A percentile compares a stretch with the other conserved stretches of the same genome.
phyloP scores from a whole-genome alignment of 2,113 vertebrate genomes.

The Pygoscelis adeliae region DNA sequence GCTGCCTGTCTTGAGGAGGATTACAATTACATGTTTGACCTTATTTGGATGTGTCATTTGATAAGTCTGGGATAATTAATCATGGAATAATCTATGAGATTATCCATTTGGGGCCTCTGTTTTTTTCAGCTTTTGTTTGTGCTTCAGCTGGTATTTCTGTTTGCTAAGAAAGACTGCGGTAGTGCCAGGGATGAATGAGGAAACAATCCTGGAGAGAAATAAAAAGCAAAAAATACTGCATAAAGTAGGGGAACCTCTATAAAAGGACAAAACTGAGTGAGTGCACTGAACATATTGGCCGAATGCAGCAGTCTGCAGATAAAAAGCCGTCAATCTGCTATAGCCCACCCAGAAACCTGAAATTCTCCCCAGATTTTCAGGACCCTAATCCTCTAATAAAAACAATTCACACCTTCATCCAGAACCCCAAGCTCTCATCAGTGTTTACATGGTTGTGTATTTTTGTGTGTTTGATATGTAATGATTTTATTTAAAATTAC shows the following conservation, averaged over 20 bases:
- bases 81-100: slow-evolving; percentile 25
- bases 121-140: slow-evolving; percentile 23
- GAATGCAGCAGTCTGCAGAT: slow-evolving; percentile 8
- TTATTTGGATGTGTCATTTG: slow-evolving; percentile 41
- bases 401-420: not conserved
- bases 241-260: slow-evolving; percentile 10
- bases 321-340: not conserved
- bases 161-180: not conserved
- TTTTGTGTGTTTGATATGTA: not conserved
- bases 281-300: not conserved
- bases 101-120: not conserved
- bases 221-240: not conserved
- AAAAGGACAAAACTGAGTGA: slow-evolving; percentile 43
- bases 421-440: not conserved
- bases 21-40: not conserved
- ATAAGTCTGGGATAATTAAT: slow-evolving; percentile 39
- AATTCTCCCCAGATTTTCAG: not conserved
- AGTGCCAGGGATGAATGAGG: not conserved
- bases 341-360: slow-evolving; percentile 41
- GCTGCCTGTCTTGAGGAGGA: not conserved
- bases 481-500: not conserved
- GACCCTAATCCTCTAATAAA: not conserved
- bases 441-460: not conserved
- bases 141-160: not conserved
- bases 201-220: slow-evolving; percentile 22